Conservation (phyloP, 2,888 invertebrate species). For the Orchesella flavescens region DNA sequence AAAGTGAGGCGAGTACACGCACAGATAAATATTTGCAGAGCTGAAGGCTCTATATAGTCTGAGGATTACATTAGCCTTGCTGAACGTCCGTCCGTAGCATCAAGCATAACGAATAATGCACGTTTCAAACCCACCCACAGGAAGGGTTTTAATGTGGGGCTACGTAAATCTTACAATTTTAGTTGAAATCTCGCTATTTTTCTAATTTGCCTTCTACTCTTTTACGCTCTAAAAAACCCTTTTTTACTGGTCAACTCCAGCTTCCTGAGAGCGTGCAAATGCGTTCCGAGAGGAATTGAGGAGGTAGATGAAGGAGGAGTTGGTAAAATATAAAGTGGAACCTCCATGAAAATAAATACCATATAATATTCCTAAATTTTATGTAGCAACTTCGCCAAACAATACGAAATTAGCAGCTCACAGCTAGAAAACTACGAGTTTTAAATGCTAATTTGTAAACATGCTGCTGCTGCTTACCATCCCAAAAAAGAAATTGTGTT, state of each 20-base stretch:
- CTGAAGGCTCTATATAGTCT: too few species aligned
- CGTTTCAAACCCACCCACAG: neutral
- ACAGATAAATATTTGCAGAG: too few species aligned
- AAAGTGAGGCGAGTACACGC: conserved; percentile 1
- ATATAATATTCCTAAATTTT: conserved; percentile 15
- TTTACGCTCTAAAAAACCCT: neutral
- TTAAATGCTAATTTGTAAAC: too few species aligned
- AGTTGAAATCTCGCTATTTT: conserved; percentile 46
- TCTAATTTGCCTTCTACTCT: conserved; percentile 18
- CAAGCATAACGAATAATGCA: too few species aligned
- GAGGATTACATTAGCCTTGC: too few species aligned
- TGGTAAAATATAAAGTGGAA: conserved; percentile 23
- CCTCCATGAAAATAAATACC: conserved; percentile 41
- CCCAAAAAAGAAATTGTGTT: too few species aligned
- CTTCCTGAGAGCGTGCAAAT: neutral
- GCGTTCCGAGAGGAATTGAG: conserved; percentile 16
- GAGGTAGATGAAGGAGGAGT: conserved; percentile 33
- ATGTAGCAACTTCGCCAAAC: neutral
- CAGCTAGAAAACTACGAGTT: too few species aligned
- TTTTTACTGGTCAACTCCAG: too few species aligned
- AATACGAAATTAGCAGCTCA: conserved; percentile 3
- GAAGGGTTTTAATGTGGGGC: conserved; percentile 37
- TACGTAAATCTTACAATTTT: conserved; percentile 42
- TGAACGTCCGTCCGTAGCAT: too few species aligned
- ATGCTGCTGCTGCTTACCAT: too few species aligned